phyloP scores from a whole-genome alignment of 2,888 invertebrate genomes.

The Calephelis perditalis region DNA sequence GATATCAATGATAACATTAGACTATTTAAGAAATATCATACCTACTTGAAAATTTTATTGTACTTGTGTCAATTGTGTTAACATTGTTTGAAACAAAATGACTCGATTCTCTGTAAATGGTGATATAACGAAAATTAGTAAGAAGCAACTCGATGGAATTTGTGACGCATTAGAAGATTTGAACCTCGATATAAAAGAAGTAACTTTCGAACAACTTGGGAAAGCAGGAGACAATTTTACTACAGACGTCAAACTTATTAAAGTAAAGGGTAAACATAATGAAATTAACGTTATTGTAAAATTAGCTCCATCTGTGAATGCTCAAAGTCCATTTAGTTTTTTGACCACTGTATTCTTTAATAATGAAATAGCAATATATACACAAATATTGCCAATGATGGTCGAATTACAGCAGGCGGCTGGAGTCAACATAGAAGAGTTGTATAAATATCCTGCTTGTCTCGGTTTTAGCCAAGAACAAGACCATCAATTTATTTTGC shows the following conservation, averaged over 20 bases:
- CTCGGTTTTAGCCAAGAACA: conserved; percentile 9
- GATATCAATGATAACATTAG: too few species aligned
- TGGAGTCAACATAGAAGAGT: neutral
- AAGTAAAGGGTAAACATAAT: conserved; percentile 32
- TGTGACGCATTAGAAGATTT: conserved; percentile 36
- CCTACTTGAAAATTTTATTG: neutral
- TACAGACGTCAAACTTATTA: conserved; percentile 36
- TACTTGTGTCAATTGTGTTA: neutral
- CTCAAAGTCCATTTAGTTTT: neutral
- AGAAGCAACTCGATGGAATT: conserved; percentile 32
- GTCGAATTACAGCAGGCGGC: conserved; percentile 37
- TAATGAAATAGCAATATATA: conserved; percentile 44
- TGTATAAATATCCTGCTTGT: conserved; percentile 3
- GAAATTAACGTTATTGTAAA: conserved; percentile 14
- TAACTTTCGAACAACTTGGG: conserved; percentile 36
- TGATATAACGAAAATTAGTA: conserved; percentile 8
- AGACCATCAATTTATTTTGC: conserved; percentile 14
- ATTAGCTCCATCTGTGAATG: neutral
- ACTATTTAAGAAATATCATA: neutral
- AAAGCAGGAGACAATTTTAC: conserved; percentile 40
- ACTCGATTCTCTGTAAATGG: conserved; percentile 4
- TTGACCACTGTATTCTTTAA: conserved; percentile 30
- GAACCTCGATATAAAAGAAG: conserved; percentile 36
- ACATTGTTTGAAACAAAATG: conserved; percentile 18
- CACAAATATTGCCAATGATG: conserved; percentile 40